Conservation (phyloP, 92 coral and sea anemone genomes). For the Palythoa grandis region DNA sequence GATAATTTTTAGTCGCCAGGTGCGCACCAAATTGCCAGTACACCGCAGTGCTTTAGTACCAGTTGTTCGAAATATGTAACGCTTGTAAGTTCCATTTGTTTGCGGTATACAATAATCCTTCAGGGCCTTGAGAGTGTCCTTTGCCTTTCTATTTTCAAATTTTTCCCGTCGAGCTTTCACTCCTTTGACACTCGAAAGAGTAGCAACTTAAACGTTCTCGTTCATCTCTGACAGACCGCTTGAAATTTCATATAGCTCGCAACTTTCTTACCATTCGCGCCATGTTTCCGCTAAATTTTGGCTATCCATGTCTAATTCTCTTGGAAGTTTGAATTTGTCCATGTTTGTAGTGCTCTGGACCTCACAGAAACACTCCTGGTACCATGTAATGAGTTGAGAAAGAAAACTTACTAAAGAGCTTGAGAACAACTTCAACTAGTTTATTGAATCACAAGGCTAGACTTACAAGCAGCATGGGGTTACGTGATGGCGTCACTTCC, state of each 20-base stretch:
- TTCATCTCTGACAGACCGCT: slow-evolving; percentile 35
- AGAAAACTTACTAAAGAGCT: not conserved
- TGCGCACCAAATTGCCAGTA: no score
- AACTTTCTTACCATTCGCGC: slow-evolving; percentile 42
- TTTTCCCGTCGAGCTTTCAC: no score
- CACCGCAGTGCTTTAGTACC: no score
- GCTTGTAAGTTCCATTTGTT: no score
- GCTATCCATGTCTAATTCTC: no score
- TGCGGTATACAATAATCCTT: no score
- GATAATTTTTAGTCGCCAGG: no score
- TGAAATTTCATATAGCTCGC: slow-evolving; percentile 39
- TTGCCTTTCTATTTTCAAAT: not conserved
- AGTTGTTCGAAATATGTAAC: slow-evolving; percentile 1
- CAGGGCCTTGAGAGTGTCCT: no score
- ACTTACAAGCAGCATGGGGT: not conserved
- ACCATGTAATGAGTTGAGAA: no score
- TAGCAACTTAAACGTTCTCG: slow-evolving; percentile 8
- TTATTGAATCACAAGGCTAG: not conserved
- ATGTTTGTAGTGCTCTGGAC: not conserved
- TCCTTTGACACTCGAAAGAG: slow-evolving; percentile 7
- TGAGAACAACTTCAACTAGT: not conserved
- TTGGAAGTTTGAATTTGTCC: slow-evolving; percentile 1
- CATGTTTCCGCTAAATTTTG: no score
- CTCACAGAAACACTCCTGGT: no score
- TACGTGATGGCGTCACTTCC: no score